These are phyloP conservation scores for Amblyopsis rosae DNA, from an alignment of 2,113 vertebrate genomes.

Conservation along the genomic window DNA sequence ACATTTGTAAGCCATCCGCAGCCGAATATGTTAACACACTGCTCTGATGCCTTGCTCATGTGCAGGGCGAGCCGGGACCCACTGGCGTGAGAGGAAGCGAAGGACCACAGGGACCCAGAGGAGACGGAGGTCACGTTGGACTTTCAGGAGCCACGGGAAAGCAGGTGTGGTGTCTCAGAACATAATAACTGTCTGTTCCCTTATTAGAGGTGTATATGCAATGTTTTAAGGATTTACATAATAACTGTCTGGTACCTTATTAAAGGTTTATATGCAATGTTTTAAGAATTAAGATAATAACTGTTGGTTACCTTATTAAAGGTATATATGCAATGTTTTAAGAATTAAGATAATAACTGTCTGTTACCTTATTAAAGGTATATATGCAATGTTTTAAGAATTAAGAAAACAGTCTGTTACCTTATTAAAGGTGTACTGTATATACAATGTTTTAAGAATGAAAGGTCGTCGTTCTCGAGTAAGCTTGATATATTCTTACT, in stretches of 20 bases:
- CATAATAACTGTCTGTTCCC: neutral
- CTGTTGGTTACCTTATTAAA: too few relatives aligned
- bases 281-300: neutral
- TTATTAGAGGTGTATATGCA: too few relatives aligned
- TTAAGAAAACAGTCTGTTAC: neutral
- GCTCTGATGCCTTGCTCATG: neutral
- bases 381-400: too few relatives aligned
- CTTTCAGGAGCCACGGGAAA: conserved; percentile 80
- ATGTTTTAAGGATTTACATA: neutral
- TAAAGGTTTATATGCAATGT: too few relatives aligned
- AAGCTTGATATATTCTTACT: too few relatives aligned
- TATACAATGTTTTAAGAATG: too few relatives aligned
- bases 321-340: too few relatives aligned
- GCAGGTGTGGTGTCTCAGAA: conserved; percentile 71
- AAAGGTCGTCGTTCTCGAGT: too few relatives aligned
- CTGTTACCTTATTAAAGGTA: too few relatives aligned
- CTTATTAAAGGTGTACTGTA: neutral
- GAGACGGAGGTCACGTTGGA: conserved; percentile 85
- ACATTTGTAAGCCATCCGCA: too few relatives aligned
- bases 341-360: neutral
- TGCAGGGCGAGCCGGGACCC: conserved; percentile 90
- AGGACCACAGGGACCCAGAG: conserved; percentile 90
- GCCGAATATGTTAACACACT: neutral
- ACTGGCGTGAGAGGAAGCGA: conserved; percentile 89
- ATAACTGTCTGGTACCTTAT: too few relatives aligned